These are phyloP conservation scores for Euplagia quadripunctaria DNA, from an alignment of 2,888 invertebrate species.

Conservation along the genomic window DNA sequence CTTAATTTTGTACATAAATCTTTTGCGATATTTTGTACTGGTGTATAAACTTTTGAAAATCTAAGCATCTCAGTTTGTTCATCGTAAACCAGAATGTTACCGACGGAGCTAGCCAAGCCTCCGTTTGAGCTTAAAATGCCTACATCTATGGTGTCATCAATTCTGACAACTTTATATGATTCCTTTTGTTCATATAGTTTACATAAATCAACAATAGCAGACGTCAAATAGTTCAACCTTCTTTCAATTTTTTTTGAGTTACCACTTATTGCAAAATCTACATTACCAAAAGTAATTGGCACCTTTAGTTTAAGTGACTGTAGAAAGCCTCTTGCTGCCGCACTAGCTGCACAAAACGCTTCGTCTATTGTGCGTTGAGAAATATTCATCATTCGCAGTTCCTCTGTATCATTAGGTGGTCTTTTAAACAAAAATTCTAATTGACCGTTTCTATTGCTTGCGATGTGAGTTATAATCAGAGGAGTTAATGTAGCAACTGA, in stretches of 20 bases:
- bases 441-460: slow-evolving; percentile 3
- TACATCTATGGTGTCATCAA: slow-evolving; percentile 22
- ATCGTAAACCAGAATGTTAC: slow-evolving; percentile 29
- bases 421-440: slow-evolving; percentile 13
- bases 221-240: slow-evolving; percentile 8
- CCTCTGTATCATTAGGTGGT: not conserved
- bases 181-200: not conserved
- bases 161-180: slow-evolving; percentile 6
- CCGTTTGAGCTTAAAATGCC: slow-evolving; percentile 20
- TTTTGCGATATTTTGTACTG: slow-evolving; percentile 20
- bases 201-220: slow-evolving; percentile 2
- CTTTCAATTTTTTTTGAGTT: slow-evolving; percentile 7
- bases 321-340: not conserved
- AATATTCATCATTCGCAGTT: not conserved
- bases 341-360: not conserved
- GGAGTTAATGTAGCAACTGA: slow-evolving; percentile 14
- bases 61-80: slow-evolving; percentile 18
- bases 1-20: slow-evolving; percentile 8
- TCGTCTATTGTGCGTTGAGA: not conserved
- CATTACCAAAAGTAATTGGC: slow-evolving; percentile 37
- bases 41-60: slow-evolving; percentile 13
- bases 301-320: slow-evolving; percentile 22
- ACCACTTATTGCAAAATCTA: slow-evolving; percentile 25
- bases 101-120: slow-evolving; percentile 28
- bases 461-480: slow-evolving; percentile 28